Evolutionary conservation across 1,140 invertebrate genomes (phyloP).

Genomic region (Drosophila equinoxialis): DNA sequence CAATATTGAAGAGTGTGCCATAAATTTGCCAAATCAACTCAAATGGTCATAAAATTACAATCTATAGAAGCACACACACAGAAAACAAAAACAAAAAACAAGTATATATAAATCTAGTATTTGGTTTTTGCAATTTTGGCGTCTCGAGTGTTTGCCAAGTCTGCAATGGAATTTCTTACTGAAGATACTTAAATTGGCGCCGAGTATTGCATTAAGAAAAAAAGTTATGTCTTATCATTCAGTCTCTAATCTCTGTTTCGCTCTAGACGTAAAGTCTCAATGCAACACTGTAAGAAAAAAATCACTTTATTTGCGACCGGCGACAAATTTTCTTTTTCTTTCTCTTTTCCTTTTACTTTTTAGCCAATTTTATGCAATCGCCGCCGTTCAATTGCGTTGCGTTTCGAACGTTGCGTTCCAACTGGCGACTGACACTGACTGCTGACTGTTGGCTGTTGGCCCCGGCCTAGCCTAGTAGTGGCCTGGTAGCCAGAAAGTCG

Average conservation of each 20-base stretch:
- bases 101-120: constrained; percentile 14
- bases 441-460: constrained; percentile 5
- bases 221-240: constrained; percentile 8
- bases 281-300: neutral
- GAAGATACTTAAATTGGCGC: constrained; percentile 1
- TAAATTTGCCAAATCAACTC: constrained; percentile 51
- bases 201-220: neutral
- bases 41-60: constrained; percentile 51
- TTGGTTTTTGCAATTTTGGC: constrained; percentile 43
- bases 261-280: neutral
- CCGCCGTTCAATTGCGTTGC: neutral
- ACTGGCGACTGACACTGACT: constrained; percentile 11
- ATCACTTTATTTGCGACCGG: constrained; percentile 3
- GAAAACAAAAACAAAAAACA: constrained; percentile 15
- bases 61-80: constrained; percentile 17
- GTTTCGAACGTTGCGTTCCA: constrained; percentile 10
- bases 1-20: constrained; percentile 48
- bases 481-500: constrained; percentile 11
- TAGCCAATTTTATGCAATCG: constrained; percentile 1
- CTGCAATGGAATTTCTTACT: constrained; percentile 26
- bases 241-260: constrained; percentile 1
- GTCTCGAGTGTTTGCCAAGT: constrained; percentile 62
- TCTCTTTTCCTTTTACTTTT: neutral
- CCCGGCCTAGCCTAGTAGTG: neutral
- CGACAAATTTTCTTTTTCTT: constrained; percentile 1